A percentile compares a stretch with the other conserved stretches of the same genome.
These are phyloP conservation scores for Agapornis roseicollis DNA, from an alignment of 2,113 vertebrate genomes.

Conservation along the genomic window DNA sequence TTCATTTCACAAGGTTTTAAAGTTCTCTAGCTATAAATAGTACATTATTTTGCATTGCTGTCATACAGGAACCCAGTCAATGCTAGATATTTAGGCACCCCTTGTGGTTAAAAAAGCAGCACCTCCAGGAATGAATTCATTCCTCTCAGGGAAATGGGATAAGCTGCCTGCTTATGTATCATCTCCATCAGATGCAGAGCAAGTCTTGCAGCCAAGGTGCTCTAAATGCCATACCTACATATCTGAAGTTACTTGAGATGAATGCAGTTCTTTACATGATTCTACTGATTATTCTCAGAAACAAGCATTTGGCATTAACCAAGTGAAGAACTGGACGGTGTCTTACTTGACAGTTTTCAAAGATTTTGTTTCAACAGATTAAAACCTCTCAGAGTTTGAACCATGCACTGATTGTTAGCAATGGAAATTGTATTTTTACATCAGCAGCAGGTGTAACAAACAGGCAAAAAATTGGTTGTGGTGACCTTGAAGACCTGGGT, in stretches of 20 bases:
- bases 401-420: not conserved
- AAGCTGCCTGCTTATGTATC: not conserved
- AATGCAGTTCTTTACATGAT: not conserved
- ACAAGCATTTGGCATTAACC: not conserved
- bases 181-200: not conserved
- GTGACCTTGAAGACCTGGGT: not conserved
- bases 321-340: not conserved
- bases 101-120: not conserved
- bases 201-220: not conserved
- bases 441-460: not conserved
- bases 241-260: not conserved
- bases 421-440: not conserved
- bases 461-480: not conserved
- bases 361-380: not conserved
- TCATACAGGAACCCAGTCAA: not conserved
- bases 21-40: not conserved
- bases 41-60: not conserved
- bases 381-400: not conserved
- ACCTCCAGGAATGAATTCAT: not conserved
- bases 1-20: not conserved
- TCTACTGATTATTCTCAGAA: not conserved
- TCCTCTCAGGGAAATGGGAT: not conserved
- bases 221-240: not conserved
- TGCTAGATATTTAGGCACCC: not conserved
- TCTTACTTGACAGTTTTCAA: not conserved